phyloP scores from a whole-genome alignment of 1,140 invertebrate species.

The Drosophila ohnishii region DNA sequence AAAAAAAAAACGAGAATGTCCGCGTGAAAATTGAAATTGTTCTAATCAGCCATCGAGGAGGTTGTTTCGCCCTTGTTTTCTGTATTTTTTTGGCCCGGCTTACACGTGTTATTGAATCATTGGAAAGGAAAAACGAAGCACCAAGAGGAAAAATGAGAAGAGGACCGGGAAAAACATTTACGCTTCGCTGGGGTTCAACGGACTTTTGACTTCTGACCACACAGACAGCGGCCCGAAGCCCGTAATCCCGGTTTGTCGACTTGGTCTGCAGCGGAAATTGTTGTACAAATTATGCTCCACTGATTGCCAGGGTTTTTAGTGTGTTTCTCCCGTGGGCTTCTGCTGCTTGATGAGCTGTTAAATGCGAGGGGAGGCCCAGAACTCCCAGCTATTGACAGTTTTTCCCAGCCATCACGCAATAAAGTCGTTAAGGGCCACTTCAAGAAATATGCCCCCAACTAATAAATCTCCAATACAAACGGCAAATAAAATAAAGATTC shows the following conservation, averaged over 20 bases:
- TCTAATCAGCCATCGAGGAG: constrained; percentile 59
- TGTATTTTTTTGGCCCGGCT: constrained; percentile 14
- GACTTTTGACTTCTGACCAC: constrained; percentile 73
- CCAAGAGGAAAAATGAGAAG: constrained; percentile 19
- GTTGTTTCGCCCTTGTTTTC: constrained; percentile 25
- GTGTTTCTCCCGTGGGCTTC: constrained; percentile 12
- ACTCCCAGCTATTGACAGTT: constrained; percentile 53
- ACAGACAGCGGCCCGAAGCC: constrained; percentile 21
- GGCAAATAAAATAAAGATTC: constrained; percentile 52
- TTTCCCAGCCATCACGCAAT: constrained; percentile 47
- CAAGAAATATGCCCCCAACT: constrained; percentile 55
- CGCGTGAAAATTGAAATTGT: constrained; percentile 76
- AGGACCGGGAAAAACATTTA: constrained; percentile 58
- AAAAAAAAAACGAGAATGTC: constrained; percentile 52
- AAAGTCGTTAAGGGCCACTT: constrained; percentile 58
- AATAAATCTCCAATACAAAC: constrained; percentile 65
- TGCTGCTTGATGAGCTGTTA: constrained; percentile 67
- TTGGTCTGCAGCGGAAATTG: constrained; percentile 64
- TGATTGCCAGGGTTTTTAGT: constrained; percentile 61
- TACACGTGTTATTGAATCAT: constrained; percentile 43
- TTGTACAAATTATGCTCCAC: constrained; percentile 71
- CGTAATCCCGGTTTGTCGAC: constrained; percentile 26
- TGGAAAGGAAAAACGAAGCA: constrained; percentile 39
- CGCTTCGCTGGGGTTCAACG: constrained; percentile 68
- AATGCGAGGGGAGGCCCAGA: constrained; percentile 26